Evolutionary conservation across 2,113 vertebrate species (phyloP).

Genomic region (Peromyscus maniculatus): DNA sequence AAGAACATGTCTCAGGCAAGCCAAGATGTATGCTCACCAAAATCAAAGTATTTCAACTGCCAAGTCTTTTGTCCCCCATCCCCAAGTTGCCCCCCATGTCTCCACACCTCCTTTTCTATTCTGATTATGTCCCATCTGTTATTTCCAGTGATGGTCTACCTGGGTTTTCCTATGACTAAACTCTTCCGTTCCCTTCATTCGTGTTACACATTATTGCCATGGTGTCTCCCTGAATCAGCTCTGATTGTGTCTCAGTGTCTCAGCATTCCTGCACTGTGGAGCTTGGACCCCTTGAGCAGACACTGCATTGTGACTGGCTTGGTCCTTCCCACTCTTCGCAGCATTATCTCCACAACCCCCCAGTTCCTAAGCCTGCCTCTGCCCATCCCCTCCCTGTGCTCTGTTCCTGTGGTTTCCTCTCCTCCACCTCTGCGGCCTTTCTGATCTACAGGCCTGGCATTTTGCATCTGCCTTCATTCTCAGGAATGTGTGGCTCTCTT

Average conservation of each 20-base stretch:
- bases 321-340: background rate
- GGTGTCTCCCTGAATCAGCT: background rate
- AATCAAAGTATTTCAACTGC: background rate
- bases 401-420: background rate
- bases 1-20: background rate
- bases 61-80: background rate
- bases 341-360: background rate
- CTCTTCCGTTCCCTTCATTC: background rate
- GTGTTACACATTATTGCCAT: background rate
- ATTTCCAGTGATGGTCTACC: background rate
- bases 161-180: background rate
- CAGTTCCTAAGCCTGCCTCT: rapidly evolving
- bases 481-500: background rate
- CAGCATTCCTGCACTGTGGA: background rate
- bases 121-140: background rate
- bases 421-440: background rate
- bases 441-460: background rate
- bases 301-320: background rate
- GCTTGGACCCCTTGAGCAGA: background rate
- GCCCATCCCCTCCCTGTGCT: background rate
- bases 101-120: background rate
- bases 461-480: background rate
- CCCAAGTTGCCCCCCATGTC: background rate
- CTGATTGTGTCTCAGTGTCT: background rate
- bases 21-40: background rate